Conservation (phyloP, 2,113 vertebrate species). For the Brachyhypopomus gauderio region DNA sequence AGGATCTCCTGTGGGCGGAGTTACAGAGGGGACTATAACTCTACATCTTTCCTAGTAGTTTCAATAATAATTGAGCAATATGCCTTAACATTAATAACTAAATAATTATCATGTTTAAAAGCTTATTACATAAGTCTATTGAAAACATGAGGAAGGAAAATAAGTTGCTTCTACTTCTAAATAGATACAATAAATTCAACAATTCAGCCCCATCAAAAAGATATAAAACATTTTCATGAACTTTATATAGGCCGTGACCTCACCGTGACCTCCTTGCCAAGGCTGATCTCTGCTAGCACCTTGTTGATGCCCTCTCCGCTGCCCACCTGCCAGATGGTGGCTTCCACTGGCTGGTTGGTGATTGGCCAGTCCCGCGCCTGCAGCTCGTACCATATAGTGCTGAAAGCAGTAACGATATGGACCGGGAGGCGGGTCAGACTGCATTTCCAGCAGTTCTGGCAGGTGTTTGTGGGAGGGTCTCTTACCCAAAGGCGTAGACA, state of each 20-base stretch:
- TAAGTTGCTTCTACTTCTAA: no score
- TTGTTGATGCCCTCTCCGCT: constrained; percentile 92
- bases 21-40: neutral
- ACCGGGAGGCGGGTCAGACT: no score
- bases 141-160: no score
- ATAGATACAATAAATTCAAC: no score
- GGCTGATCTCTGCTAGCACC: constrained; percentile 83
- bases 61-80: no score
- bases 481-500: constrained; percentile 96
- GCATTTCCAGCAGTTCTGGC: no score
- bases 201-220: no score
- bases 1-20: constrained; percentile 86
- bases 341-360: constrained; percentile 89
- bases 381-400: constrained; percentile 98
- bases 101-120: no score
- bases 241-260: constrained; percentile 59
- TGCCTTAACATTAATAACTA: no score
- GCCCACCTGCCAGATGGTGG: constrained; percentile 98
- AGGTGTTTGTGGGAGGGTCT: neutral
- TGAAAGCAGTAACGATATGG: constrained; percentile 55
- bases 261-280: constrained; percentile 96
- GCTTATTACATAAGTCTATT: no score
- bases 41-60: no score
- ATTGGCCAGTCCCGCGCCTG: constrained; percentile 97
- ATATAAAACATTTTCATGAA: no score